These are phyloP conservation scores for Drosophila parthenogenetica DNA, from an alignment of 2,888 invertebrate species.

Conservation along the genomic window DNA sequence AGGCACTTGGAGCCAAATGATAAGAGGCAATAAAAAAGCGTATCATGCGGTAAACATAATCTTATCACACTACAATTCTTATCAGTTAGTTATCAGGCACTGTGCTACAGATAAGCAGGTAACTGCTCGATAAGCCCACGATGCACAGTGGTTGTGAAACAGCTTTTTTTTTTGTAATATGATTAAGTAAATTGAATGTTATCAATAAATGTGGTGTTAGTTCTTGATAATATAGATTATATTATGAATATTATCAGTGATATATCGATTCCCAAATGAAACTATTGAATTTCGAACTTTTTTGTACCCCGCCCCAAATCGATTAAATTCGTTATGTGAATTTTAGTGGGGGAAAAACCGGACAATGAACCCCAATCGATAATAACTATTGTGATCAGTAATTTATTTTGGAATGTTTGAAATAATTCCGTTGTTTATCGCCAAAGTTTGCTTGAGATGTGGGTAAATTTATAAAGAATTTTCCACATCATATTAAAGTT, in stretches of 20 bases:
- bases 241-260: conserved; percentile 40
- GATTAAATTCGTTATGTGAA: no score
- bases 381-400: no score
- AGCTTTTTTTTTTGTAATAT: conserved; percentile 12
- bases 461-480: not conserved
- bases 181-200: conserved; percentile 24
- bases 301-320: no score
- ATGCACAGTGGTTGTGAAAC: conserved; percentile 52
- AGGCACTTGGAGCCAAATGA: conserved; percentile 26
- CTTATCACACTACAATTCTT: conserved; percentile 37
- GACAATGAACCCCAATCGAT: conserved; percentile 18
- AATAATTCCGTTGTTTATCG: no score
- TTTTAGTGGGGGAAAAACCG: conserved; percentile 4
- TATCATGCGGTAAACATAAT: conserved; percentile 53
- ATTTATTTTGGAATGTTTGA: not conserved
- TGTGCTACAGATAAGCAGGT: conserved; percentile 42
- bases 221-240: conserved; percentile 26
- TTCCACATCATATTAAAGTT: not conserved
- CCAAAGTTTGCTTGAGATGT: no score
- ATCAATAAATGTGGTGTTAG: conserved; percentile 25
- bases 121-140: conserved; percentile 49
- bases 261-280: conserved; percentile 31
- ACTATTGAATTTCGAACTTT: not conserved
- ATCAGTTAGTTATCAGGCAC: conserved; percentile 36
- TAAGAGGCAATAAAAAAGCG: conserved; percentile 26